Evolutionary conservation across 2,797 vertebrate species (phyloP).

Genomic region (Enteromius argenteus): DNA sequence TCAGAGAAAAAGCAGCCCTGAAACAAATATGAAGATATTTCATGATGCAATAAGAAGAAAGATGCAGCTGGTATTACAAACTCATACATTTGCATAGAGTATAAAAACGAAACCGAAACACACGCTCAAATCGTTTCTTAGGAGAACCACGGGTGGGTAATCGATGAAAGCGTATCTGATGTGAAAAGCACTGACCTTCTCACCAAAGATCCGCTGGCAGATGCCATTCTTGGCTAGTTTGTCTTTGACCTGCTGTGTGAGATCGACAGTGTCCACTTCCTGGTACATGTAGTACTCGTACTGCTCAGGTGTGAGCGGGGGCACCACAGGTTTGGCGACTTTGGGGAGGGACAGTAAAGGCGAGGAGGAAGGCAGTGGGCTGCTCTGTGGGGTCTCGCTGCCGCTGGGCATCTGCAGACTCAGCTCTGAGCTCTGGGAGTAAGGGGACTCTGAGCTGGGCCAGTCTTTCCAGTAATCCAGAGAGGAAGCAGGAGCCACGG

Average conservation of each 20-base stretch:
- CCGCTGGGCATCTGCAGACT: slow-evolving; percentile 84
- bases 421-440: slow-evolving; percentile 86
- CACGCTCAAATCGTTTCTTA: background rate
- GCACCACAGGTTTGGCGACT: slow-evolving; percentile 84
- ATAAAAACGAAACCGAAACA: slow-evolving; percentile 5
- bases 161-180: slow-evolving; percentile 12
- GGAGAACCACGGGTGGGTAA: background rate
- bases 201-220: slow-evolving; percentile 91
- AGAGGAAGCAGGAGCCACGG: slow-evolving; percentile 76
- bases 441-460: slow-evolving; percentile 87
- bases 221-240: slow-evolving; percentile 93
- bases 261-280: slow-evolving; percentile 90
- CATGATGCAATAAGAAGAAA: slow-evolving; percentile 51
- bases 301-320: slow-evolving; percentile 88
- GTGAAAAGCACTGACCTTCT: slow-evolving; percentile 82
- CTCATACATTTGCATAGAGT: slow-evolving; percentile 30
- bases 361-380: slow-evolving; percentile 82
- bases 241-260: slow-evolving; percentile 91
- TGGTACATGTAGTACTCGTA: slow-evolving; percentile 94
- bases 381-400: slow-evolving; percentile 86
- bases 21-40: slow-evolving; percentile 49
- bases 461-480: slow-evolving; percentile 91
- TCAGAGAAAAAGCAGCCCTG: slow-evolving; percentile 42
- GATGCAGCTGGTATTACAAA: slow-evolving; percentile 42
- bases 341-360: slow-evolving; percentile 83